Conservation (phyloP, 2,113 vertebrate species). For the Nannospalax galili region DNA sequence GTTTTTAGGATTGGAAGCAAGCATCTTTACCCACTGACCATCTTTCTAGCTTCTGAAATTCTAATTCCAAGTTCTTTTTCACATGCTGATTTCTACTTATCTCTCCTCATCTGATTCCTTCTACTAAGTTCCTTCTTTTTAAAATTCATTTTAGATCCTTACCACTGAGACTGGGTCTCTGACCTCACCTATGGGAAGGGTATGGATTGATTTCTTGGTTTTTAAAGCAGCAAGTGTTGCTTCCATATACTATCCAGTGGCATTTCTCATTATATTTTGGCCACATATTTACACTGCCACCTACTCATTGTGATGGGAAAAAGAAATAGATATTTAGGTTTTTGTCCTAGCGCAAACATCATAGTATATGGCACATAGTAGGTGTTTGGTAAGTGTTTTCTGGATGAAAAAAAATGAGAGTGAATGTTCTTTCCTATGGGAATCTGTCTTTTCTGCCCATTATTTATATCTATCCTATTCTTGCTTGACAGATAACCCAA, state of each 20-base stretch:
- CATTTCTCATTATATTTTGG: background rate
- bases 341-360: background rate
- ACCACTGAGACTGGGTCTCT: background rate
- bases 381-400: background rate
- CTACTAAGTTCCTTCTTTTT: background rate
- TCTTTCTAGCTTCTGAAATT: background rate
- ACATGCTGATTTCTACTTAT: background rate
- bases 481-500: background rate
- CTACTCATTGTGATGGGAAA: background rate
- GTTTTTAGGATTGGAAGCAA: background rate
- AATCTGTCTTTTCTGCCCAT: background rate
- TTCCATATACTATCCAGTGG: background rate
- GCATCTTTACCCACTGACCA: background rate
- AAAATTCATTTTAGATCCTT: background rate
- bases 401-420: background rate
- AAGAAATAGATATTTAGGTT: background rate
- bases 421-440: background rate
- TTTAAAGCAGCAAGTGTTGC: background rate
- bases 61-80: background rate
- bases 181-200: background rate
- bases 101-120: background rate
- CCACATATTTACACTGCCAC: background rate
- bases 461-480: background rate
- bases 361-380: background rate
- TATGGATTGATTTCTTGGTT: background rate